Evolutionary conservation across 1,140 invertebrate genomes (phyloP).

Genomic region (Musca domestica): DNA sequence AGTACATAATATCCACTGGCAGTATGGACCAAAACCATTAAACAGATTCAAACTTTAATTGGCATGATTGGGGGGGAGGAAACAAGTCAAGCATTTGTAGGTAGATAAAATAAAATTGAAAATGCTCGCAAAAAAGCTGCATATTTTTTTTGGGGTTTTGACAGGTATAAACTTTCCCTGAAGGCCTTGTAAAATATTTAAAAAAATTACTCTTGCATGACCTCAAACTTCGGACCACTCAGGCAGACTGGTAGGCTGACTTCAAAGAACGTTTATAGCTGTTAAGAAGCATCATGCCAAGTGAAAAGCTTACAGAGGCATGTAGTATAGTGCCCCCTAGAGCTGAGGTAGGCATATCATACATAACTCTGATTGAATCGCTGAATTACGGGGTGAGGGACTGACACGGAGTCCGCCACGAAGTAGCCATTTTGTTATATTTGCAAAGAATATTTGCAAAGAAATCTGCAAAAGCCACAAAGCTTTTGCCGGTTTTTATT

Average conservation of each 20-base stretch:
- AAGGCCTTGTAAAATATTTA: background rate
- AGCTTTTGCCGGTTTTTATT: too few species aligned
- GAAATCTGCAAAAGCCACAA: too few species aligned
- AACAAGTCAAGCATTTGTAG: background rate
- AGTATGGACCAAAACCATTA: conserved; percentile 55
- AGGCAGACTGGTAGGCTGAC: too few species aligned
- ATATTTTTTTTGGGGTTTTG: background rate
- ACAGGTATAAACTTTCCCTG: background rate
- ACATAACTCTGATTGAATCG: conserved; percentile 52
- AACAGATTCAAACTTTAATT: conserved; percentile 44
- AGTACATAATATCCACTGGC: conserved; percentile 54
- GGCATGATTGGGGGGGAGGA: conserved; percentile 4
- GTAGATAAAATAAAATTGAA: too few species aligned
- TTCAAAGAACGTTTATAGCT: conserved; percentile 3
- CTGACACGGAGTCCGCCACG: background rate
- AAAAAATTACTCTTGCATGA: conserved; percentile 39
- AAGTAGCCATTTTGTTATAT: background rate
- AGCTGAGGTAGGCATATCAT: conserved; percentile 33
- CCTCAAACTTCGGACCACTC: conserved; percentile 39
- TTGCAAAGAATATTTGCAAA: too few species aligned
- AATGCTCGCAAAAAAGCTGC: background rate
- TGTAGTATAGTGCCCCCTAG: conserved; percentile 37
- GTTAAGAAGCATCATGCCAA: conserved; percentile 35
- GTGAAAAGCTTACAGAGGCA: conserved; percentile 50
- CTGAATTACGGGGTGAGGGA: background rate